These are phyloP conservation scores for Actenoides hombroni DNA, from an alignment of 2,113 vertebrate species.

Conservation along the genomic window DNA sequence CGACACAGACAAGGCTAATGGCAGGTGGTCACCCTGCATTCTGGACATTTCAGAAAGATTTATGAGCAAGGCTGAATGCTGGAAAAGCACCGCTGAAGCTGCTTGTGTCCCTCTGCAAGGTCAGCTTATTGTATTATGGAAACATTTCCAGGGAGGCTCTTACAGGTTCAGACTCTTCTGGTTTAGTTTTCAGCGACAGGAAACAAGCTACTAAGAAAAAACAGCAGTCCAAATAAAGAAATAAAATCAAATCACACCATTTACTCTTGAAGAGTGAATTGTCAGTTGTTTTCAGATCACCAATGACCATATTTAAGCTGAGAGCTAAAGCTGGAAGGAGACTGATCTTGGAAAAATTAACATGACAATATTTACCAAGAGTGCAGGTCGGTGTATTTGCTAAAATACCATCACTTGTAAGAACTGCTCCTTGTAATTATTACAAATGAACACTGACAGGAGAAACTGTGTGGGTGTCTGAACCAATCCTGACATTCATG, in stretches of 20 bases:
- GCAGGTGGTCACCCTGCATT: slow-evolving; percentile 41
- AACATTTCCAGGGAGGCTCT: background rate
- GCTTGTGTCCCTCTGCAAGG: background rate
- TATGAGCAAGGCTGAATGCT: slow-evolving; percentile 25
- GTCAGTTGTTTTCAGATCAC: background rate
- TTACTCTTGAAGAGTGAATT: background rate
- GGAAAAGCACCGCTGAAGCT: background rate
- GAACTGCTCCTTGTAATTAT: background rate
- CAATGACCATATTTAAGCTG: background rate
- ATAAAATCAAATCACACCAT: background rate
- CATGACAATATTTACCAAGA: background rate
- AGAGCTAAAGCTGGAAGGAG: background rate
- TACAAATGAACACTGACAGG: background rate
- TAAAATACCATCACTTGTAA: background rate
- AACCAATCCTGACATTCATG: background rate
- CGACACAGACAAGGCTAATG: slow-evolving; percentile 27
- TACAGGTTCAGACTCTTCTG: background rate
- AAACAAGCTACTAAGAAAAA: background rate
- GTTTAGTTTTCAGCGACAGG: background rate
- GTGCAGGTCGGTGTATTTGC: background rate
- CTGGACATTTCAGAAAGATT: slow-evolving; percentile 36
- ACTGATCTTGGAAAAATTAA: background rate
- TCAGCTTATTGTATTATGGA: slow-evolving; percentile 30
- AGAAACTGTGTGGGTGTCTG: background rate
- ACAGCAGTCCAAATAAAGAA: background rate